Percentiles rank a stretch among this genome's conserved stretches.
Evolutionary conservation across 1,140 invertebrate genomes (phyloP).

Genomic region (Platyscapa corneri): DNA sequence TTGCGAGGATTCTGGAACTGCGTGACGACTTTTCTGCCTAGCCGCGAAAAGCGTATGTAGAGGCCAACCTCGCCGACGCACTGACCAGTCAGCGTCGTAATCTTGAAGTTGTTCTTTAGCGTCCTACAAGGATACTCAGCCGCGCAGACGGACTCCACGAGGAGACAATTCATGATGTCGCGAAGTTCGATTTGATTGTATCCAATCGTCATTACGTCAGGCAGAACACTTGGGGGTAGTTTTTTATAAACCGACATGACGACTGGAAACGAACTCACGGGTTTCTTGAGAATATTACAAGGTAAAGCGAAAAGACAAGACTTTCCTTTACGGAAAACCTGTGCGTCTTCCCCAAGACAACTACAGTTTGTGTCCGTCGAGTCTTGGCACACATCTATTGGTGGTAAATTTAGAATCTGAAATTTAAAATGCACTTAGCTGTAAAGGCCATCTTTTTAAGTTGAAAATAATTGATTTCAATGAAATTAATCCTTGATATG

Average conservation of each 20-base stretch:
- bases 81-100: slow-evolving; percentile 68
- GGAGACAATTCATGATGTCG: slow-evolving; percentile 63
- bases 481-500: no score
- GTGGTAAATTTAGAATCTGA: slow-evolving; percentile 67
- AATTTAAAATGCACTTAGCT: not conserved
- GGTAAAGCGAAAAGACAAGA: slow-evolving; percentile 72
- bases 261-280: slow-evolving; percentile 65
- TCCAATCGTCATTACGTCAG: slow-evolving; percentile 68
- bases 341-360: slow-evolving; percentile 55
- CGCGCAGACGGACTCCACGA: slow-evolving; percentile 56
- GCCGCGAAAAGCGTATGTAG: slow-evolving; percentile 78
- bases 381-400: slow-evolving; percentile 68
- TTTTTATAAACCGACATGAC: slow-evolving; percentile 68
- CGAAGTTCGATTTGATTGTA: slow-evolving; percentile 62
- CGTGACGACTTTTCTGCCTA: slow-evolving; percentile 80
- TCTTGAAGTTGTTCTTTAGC: slow-evolving; percentile 77
- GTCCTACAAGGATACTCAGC: slow-evolving; percentile 62
- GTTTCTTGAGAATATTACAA: slow-evolving; percentile 56
- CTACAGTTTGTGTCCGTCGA: slow-evolving; percentile 56
- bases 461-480: no score
- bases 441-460: no score
- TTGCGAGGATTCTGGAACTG: slow-evolving; percentile 76
- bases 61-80: slow-evolving; percentile 75
- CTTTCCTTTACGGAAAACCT: slow-evolving; percentile 71
- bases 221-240: slow-evolving; percentile 66